Base-by-base conservation (phyloP, 2,797 vertebrate genomes). In the Aldrovandia affinis region DNA sequence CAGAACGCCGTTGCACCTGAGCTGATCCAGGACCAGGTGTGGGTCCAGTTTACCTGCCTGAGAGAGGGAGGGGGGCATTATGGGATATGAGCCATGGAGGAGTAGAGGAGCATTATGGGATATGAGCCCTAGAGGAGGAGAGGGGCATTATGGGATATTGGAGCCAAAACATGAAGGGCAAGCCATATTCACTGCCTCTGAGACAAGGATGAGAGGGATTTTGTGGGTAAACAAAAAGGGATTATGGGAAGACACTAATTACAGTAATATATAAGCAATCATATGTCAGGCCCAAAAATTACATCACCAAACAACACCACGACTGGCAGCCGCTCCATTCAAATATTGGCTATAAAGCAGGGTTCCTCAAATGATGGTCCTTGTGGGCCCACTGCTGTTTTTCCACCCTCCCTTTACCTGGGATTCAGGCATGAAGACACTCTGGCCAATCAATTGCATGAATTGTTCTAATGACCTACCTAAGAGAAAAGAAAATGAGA, bases 1-100 rank as follows among this genome's bases (percentile, higher is more conserved):
- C 88, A 99, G 89, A 50, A 99, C 98, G 0, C 98, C 98, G 0
- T 99, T 99, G 89, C 98, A 99, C 85, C 98, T 96, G 10, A 99
- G 95, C 94, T 99, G 98, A 55, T 99, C 98, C 68, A 99, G 95
- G 88, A 99, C 98, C 61, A 99, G 94, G 54, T 99, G 97, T 0
- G 98, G 98, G 87, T 99, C 98, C 92, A 99, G 89, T 85, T 98
- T 99, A 73, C 97, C 97, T 85, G 98, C 97, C 98, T 99, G 87
- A 5, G 68, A 79, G 86, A 86, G 33, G 85, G 39, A 90, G n/a
- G n/a, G n/a, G n/a, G n/a, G n/a, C n/a, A n/a, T n/a, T n/a, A n/a
- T n/a, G n/a, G n/a, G n/a, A n/a, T n/a, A n/a, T n/a, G n/a, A n/a
- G n/a, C n/a, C n/a, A n/a, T n/a, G 9, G 22, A 90, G 42, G 25